Base-by-base conservation (phyloP, 2,888 invertebrate genomes). In the Napeogenes sylphis region DNA sequence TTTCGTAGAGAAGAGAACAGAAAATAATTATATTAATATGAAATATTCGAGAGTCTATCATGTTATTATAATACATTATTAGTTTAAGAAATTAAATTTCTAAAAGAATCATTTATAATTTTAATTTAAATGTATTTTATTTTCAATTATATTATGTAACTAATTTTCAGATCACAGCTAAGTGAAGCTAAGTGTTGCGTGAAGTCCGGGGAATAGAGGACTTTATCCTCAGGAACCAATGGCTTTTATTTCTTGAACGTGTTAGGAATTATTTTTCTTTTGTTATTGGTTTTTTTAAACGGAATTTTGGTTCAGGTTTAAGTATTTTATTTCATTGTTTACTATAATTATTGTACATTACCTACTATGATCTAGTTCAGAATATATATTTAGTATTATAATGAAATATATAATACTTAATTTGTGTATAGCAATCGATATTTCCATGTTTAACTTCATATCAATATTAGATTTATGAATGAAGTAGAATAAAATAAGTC, bases 191-290 rank as follows among this genome's bases (percentile, higher is more conserved):
- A 70, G 62, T 59, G 71, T 63, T 57, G 68, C 71, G 72, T 68
- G 64, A 71, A 69, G 65, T 68, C 66, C 68, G 67, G 59, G 35
- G 58, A 67, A 66, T 63, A 51, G 63, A 60, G 56, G 62, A 62
- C 69, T 71, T 72, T 70, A 71, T 70, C 65, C 63, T 64, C 66
- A 66, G 61, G 63, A 61, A 64, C 64, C 64, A 65, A 66, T 60
- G 70, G 68, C 64, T 73, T 73, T 74, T 73, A 73, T 74, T 70
- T 68, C 66, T 54, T 51, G 65, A 61, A 73, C 71, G 73, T 74
- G 73, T 70, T 63, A 62, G 59, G 73, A 73, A 72, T 72, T 64
- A 67, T 66, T 68, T 63, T 67, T 58, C 66, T 68, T 71, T 71
- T 70, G 65, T 71, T 72, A 72, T 73, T 61, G 65, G 60, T 63